phyloP scores from a whole-genome alignment of 2,888 invertebrate genomes.

The Dromius quadrimaculatus region DNA sequence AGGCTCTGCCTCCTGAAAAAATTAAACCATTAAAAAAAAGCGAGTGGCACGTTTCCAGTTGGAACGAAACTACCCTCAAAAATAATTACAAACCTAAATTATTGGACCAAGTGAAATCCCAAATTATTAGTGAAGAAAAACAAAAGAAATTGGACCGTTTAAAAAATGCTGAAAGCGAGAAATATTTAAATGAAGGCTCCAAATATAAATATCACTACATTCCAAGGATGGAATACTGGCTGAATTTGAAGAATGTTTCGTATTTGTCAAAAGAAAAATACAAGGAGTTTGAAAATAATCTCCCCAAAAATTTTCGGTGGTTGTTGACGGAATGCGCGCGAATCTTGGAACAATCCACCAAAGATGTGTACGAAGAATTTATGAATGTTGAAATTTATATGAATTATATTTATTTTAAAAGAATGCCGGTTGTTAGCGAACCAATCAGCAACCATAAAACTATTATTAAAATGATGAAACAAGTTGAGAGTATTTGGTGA shows the following conservation, averaged over 20 bases:
- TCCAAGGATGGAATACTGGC: constrained; percentile 61
- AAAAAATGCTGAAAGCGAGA: background rate
- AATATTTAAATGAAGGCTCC: background rate
- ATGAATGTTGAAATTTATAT: constrained; percentile 52
- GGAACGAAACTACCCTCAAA: background rate
- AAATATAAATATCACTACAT: constrained; percentile 57
- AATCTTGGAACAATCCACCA: constrained; percentile 60
- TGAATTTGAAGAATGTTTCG: constrained; percentile 57
- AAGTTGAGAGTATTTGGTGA: constrained; percentile 54
- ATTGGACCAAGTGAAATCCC: background rate
- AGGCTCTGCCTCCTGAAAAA: background rate
- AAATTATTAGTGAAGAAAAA: constrained; percentile 5
- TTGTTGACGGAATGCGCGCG: constrained; percentile 61
- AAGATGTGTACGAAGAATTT: constrained; percentile 60
- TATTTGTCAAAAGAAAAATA: constrained; percentile 56
- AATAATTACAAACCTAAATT: constrained; percentile 2
- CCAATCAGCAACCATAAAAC: constrained; percentile 43
- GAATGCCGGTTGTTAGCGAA: constrained; percentile 33
- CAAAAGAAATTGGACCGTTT: background rate
- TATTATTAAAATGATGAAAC: constrained; percentile 51
- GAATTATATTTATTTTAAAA: constrained; percentile 49
- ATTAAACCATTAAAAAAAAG: background rate
- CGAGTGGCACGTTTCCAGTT: constrained; percentile 17
- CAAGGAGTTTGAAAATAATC: constrained; percentile 56
- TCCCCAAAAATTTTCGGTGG: constrained; percentile 59